Evolutionary conservation across 2,888 invertebrate genomes (phyloP).

Genomic region (Galerucella calmariensis): DNA sequence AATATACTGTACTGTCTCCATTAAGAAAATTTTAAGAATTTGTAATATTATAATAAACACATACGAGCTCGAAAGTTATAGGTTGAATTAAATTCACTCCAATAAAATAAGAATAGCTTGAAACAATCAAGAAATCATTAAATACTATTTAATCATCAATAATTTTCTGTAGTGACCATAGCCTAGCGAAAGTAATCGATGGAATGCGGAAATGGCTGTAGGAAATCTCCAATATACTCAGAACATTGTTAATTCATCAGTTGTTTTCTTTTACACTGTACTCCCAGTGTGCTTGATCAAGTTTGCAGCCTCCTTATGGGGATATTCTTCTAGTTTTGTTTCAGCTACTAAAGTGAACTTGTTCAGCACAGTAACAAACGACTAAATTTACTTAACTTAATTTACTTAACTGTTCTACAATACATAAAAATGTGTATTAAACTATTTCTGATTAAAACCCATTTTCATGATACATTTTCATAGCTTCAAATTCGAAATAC

Average conservation of each 20-base stretch:
- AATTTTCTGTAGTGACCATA: conserved; percentile 17
- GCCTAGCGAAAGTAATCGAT: conserved; percentile 10
- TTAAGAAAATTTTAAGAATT: too few species aligned
- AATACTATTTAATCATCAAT: background rate
- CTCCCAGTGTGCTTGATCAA: conserved; percentile 1
- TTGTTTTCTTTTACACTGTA: conserved; percentile 14
- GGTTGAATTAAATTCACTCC: background rate
- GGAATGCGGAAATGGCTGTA: conserved; percentile 5
- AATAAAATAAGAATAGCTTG: background rate
- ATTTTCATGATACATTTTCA: too few species aligned
- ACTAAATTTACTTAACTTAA: too few species aligned
- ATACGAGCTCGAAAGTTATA: too few species aligned
- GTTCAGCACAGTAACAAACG: background rate
- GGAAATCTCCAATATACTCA: conserved; percentile 11
- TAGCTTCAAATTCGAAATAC: too few species aligned
- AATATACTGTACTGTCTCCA: too few species aligned
- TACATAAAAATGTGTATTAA: too few species aligned
- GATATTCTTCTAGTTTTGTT: background rate
- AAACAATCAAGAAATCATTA: background rate
- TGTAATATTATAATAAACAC: too few species aligned
- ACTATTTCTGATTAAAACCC: too few species aligned
- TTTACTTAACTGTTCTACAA: too few species aligned
- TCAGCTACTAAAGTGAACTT: background rate
- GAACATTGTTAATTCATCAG: conserved; percentile 16
- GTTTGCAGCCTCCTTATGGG: background rate